Percentiles rank a stretch among this genome's conserved stretches.
Conservation (phyloP, 2,113 vertebrate genomes). For the Hiodon alosoides region DNA sequence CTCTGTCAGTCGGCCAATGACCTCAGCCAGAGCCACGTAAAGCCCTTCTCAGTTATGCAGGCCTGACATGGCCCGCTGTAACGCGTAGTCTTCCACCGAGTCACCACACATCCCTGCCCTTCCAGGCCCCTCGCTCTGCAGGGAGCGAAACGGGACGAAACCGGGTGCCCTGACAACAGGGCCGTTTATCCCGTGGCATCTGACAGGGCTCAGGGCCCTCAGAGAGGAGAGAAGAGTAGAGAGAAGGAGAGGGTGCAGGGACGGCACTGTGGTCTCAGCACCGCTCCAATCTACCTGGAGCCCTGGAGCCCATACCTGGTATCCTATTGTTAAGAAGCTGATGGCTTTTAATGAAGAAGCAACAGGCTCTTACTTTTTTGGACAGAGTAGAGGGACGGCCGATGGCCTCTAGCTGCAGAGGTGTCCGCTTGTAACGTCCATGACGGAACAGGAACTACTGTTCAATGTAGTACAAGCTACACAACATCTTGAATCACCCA, state of each 20-base stretch:
- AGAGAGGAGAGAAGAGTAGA: neutral
- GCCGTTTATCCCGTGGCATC: no score
- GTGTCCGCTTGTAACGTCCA: neutral
- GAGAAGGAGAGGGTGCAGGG: neutral
- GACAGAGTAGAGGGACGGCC: neutral
- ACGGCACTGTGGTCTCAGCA: neutral
- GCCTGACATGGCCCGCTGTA: neutral
- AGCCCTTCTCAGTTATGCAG: neutral
- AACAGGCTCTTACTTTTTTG: neutral
- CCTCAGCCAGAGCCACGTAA: neutral
- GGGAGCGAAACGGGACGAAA: neutral
- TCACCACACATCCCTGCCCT: neutral
- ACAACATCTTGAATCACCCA: conserved; percentile 4
- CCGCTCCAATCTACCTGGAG: no score
- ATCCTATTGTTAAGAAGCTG: neutral
- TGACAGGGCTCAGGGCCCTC: neutral
- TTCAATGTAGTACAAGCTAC: neutral
- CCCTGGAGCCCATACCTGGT: no score
- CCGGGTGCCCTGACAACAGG: no score
- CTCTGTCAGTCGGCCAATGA: neutral
- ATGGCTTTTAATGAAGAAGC: neutral
- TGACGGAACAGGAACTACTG: neutral
- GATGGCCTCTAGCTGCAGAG: neutral
- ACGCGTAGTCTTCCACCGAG: neutral
- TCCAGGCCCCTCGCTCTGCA: neutral